Percentiles rank a stretch among this genome's conserved stretches.
Evolutionary conservation across 2,888 invertebrate species (phyloP).

Genomic region (Leptothorax acervorum): DNA sequence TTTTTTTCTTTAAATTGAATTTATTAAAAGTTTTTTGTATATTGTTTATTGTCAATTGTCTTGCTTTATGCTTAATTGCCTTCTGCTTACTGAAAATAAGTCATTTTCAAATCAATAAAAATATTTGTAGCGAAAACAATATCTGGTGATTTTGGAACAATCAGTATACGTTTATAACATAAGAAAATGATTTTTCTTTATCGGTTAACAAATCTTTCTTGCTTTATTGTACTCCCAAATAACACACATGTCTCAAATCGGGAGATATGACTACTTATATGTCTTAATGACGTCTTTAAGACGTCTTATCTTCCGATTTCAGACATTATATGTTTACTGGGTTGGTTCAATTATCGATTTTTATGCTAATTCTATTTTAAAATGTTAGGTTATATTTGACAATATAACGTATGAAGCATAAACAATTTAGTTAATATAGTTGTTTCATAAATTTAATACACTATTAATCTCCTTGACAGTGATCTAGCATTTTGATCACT

Average conservation of each 20-base stretch:
- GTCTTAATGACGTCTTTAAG: no score
- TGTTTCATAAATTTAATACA: background rate
- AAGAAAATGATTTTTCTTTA: no score
- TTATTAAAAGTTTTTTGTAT: background rate
- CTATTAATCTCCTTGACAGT: background rate
- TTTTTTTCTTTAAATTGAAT: background rate
- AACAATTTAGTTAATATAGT: background rate
- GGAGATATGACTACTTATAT: no score
- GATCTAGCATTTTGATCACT: background rate
- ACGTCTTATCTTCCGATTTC: no score
- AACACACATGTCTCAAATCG: no score
- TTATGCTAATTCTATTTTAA: background rate
- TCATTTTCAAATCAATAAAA: background rate
- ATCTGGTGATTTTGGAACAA: background rate
- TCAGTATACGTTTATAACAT: no score
- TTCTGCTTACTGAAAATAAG: background rate
- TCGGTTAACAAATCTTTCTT: no score
- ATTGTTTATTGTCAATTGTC: background rate
- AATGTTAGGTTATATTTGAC: background rate
- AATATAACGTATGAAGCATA: background rate
- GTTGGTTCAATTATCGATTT: background rate
- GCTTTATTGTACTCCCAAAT: no score
- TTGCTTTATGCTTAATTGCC: no score
- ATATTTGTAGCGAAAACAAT: background rate
- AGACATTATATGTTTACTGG: no score